Evolutionary conservation across 1,140 invertebrate genomes (phyloP), one percentile per base, ranked within the genome.

Genomic region (Thereuonema tuberculata): DNA sequence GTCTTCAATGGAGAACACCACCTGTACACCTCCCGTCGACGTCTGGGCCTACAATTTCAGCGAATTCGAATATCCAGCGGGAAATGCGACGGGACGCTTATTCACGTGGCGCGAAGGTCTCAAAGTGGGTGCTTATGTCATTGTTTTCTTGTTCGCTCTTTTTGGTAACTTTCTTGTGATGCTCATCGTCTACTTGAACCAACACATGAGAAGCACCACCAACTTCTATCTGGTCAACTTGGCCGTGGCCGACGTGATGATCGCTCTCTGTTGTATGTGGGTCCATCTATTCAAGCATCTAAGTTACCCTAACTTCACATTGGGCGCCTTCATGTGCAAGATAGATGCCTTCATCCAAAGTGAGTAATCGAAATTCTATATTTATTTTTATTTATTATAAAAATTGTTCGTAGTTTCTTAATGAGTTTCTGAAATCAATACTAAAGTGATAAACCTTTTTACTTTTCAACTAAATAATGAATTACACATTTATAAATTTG

Each of bases 101-200:
- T n/a, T n/a, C n/a, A 47, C 62, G 5, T 70, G 66, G 67, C 66
- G 70, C 61, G 66, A 69, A 25, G 64, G 63, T 14, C 23, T 72
- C 26, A 74, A 76, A 64, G 67, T 72, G 1, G 52, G 62, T 0
- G 60, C 72, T 29, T 74, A 71, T 60, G 64, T 67, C 0, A 23
- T 63, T 2, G 59, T 61, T 14, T 61, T 69, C 14, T 2, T 75
- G 0, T 46, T 74, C n/a, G 74, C 74, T 1, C 28, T 75, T 12
- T 66, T 73, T 2, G 78, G 78, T 0, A 80, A 80, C 63, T 62
- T 74, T 20, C 69, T 74, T 24, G 77, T 79, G 15, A 76, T 80
- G 27, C 69, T 77, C 66, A 76, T 78, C 14, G 76, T 78, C 2
- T 65, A 73, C 27, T 71, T 71, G 9, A 77, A 79, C 65, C 71